Base-by-base conservation (phyloP, 2,113 vertebrate species). In the Muntiacus muntjak region DNA sequence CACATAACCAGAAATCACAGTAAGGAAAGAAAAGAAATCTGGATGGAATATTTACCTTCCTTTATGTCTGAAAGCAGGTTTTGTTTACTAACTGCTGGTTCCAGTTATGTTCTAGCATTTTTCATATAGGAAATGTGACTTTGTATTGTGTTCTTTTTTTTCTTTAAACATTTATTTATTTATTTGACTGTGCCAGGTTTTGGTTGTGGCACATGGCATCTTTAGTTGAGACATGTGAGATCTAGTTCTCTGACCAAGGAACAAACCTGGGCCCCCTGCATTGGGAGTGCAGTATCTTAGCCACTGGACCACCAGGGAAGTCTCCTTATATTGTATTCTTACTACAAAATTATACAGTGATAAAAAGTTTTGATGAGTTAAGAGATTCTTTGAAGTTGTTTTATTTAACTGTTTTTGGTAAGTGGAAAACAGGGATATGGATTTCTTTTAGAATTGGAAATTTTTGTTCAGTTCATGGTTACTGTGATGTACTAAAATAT, bases 381-480 rank as follows among this genome's bases (percentile, higher is more conserved):
- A 54, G n/a, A 89, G 26, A 78, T 93, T 96, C 14, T 62, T 43
- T 88, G 33, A 54, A 17, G 9, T 23, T 55, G 54, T 90, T 79
- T 90, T 86, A 60, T 87, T 50, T 17, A 47, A 78, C 30, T 0
- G 1, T 45, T 95, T 87, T 94, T 83, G 15, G 11, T 74, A 91
- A 85, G 28, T 95, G 4, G 36, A 74, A 79, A 97, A 62, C 6
- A 91, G 87, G 25, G 11, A 82, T 16, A 52, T 74, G 54, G 13
- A 58, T 78, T 43, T 81, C 9, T 97, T 58, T 97, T 76, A 52
- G 95, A 95, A 92, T 45, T 17, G 87, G 6, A 94, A 14, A 62
- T 12, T 92, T 60, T 89, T 78, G n/a, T 45, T 71, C 55, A 96
- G 92, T 26, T 87, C 13, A 17, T 95, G 14, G 52, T 88, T 87